These are phyloP conservation scores for Zophobas atratus DNA, from an alignment of 1,140 invertebrate species.

Conservation along the genomic window DNA sequence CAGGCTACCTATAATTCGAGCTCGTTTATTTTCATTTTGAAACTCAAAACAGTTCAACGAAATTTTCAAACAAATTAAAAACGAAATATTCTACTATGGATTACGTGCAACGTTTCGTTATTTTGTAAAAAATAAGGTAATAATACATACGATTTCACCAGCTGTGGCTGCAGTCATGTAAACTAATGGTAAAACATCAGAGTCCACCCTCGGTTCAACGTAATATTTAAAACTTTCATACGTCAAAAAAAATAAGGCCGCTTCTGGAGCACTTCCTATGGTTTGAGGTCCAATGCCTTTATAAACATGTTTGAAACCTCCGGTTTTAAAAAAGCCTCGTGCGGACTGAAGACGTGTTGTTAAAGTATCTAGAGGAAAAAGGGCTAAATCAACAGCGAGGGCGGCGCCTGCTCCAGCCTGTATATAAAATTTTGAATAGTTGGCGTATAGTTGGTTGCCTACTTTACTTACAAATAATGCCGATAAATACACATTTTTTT, in stretches of 20 bases:
- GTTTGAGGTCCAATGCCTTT: constrained; percentile 88
- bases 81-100: too few species aligned
- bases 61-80: too few species aligned
- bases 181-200: constrained; percentile 76
- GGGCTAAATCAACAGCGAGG: constrained; percentile 81
- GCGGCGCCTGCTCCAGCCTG: constrained; percentile 85
- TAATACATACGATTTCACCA: constrained; percentile 85
- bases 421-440: constrained; percentile 53
- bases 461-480: constrained; percentile 57
- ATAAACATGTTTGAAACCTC: constrained; percentile 92
- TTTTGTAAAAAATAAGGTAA: background rate
- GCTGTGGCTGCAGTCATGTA: constrained; percentile 88
- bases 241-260: constrained; percentile 94
- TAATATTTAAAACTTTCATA: constrained; percentile 89
- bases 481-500: constrained; percentile 51
- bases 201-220: constrained; percentile 68
- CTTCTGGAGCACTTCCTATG: constrained; percentile 90
- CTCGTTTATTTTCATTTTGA: too few species aligned
- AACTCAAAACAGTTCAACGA: background rate
- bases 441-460: constrained; percentile 31
- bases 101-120: too few species aligned
- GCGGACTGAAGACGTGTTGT: constrained; percentile 95
- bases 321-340: constrained; percentile 88
- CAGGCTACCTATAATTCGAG: constrained; percentile 80
- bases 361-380: constrained; percentile 95